These are phyloP conservation scores for Oligia fasciuncula DNA, from an alignment of 2,888 invertebrate genomes.

Conservation along the genomic window DNA sequence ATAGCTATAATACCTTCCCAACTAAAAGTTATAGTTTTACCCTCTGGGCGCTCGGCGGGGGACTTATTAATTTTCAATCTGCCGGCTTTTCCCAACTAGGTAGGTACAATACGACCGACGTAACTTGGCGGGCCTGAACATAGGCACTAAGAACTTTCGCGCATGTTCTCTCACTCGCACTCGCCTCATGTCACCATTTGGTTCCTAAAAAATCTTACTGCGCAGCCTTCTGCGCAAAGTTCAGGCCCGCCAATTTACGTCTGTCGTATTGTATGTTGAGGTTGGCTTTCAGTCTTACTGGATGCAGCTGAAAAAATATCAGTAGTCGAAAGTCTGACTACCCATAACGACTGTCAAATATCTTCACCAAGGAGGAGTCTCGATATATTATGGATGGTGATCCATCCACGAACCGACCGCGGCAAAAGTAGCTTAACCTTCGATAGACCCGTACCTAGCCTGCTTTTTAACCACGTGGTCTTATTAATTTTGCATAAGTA, in stretches of 20 bases:
- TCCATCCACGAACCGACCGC: background rate
- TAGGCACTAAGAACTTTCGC: no score
- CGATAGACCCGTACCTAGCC: background rate
- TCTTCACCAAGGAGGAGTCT: background rate
- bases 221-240: no score
- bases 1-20: background rate
- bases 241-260: no score
- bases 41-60: background rate
- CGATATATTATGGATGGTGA: background rate
- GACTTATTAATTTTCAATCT: background rate
- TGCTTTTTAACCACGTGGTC: background rate
- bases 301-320: background rate
- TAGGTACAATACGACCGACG: no score
- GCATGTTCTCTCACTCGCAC: no score
- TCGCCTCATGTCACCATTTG: no score
- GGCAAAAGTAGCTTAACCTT: background rate
- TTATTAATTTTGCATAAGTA: background rate
- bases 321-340: background rate
- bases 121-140: no score
- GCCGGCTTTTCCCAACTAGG: background rate
- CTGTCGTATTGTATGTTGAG: background rate
- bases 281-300: background rate
- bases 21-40: background rate
- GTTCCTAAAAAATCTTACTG: no score
- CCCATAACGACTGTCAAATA: conserved; percentile 1